A percentile compares a stretch with the other conserved stretches of the same genome.
These are phyloP conservation scores for Leptoteleia sp. DNA, from an alignment of 1,140 invertebrate species.

Conservation along the genomic window DNA sequence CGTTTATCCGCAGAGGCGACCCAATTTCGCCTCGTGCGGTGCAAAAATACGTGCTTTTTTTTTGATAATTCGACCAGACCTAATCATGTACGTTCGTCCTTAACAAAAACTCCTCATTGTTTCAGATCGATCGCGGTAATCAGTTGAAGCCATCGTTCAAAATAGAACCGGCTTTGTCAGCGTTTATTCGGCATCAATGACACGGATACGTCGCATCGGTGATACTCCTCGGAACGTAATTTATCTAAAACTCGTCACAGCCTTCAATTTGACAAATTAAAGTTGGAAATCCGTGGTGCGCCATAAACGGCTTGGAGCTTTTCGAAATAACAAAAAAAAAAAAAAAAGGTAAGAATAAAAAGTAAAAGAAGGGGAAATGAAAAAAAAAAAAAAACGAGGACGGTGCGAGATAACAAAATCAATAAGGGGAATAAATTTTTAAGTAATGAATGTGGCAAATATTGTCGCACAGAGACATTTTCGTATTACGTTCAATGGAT, in stretches of 20 bases:
- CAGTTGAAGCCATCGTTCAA: constrained; percentile 24
- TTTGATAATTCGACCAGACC: constrained; percentile 7
- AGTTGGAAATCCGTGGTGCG: constrained; percentile 14
- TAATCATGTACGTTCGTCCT: constrained; percentile 19
- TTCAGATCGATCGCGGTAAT: constrained; percentile 37
- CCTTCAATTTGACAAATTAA: constrained; percentile 53
- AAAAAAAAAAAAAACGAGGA: neutral
- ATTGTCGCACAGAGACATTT: too few relatives aligned
- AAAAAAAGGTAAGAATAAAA: neutral
- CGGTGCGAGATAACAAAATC: too few relatives aligned
- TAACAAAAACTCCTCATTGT: constrained; percentile 26
- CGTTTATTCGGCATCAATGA: constrained; percentile 35
- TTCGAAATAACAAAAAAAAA: neutral
- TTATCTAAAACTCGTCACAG: constrained; percentile 28
- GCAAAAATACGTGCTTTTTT: neutral
- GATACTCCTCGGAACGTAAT: constrained; percentile 20
- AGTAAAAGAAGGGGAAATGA: neutral
- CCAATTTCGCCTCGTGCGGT: constrained; percentile 1
- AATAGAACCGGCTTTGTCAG: constrained; percentile 42
- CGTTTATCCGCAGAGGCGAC: constrained; percentile 25
- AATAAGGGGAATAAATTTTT: too few relatives aligned
- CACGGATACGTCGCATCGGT: constrained; percentile 14
- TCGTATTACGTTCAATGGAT: too few relatives aligned
- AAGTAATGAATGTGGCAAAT: too few relatives aligned
- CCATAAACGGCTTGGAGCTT: constrained; percentile 14